These are phyloP conservation scores for Belgica antarctica DNA, from an alignment of 2,888 invertebrate species.

Conservation along the genomic window DNA sequence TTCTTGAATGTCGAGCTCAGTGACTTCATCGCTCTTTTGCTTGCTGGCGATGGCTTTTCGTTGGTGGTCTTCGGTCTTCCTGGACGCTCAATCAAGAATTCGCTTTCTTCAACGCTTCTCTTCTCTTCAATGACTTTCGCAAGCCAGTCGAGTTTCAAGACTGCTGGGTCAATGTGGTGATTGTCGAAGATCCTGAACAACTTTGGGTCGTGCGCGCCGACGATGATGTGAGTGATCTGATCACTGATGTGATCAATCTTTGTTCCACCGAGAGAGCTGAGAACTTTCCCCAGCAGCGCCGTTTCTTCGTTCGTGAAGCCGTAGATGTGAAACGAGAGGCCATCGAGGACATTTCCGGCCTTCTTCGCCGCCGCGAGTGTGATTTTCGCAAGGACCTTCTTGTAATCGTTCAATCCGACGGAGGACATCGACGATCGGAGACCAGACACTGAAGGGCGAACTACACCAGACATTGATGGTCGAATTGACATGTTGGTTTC, in stretches of 20 bases:
- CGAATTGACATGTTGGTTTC: neutral
- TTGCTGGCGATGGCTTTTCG: conserved; percentile 12
- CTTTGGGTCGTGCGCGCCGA: neutral
- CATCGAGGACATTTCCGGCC: conserved; percentile 15
- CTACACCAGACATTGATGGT: neutral
- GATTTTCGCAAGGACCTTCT: neutral
- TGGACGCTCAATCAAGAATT: neutral
- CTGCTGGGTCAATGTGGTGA: neutral
- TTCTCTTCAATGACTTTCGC: neutral
- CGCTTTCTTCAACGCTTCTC: neutral
- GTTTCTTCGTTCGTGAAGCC: neutral
- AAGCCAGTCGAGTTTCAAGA: neutral
- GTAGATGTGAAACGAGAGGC: neutral
- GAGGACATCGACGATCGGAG: neutral
- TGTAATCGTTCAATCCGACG: neutral
- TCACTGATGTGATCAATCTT: neutral
- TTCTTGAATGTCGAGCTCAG: neutral
- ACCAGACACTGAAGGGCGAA: neutral
- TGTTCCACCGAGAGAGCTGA: neutral
- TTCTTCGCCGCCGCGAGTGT: neutral
- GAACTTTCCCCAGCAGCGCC: neutral
- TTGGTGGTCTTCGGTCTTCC: neutral
- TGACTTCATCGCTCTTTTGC: conserved; percentile 4
- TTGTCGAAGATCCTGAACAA: neutral
- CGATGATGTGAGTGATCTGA: conserved; percentile 16